Percentiles rank a stretch among this genome's conserved stretches.
Conservation (phyloP, 1,140 invertebrate species). For the Leptoteleia sp. region DNA sequence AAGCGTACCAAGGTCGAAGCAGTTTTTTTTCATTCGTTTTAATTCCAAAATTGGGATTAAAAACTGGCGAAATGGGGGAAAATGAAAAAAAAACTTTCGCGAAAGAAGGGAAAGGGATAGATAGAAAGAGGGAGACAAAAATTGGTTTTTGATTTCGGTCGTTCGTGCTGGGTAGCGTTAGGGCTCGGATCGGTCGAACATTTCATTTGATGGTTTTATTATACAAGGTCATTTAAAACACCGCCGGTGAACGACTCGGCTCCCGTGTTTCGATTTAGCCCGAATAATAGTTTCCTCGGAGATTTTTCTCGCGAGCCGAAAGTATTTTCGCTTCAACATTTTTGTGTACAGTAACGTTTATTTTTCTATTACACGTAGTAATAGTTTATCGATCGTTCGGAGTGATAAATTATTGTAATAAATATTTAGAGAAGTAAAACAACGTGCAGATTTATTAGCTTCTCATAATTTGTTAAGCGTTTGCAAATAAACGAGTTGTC, state of each 20-base stretch:
- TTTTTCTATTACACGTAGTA: conserved; percentile 49
- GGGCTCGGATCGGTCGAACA: conserved; percentile 53
- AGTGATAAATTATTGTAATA: conserved; percentile 17
- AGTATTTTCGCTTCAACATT: conserved; percentile 43
- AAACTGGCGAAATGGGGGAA: conserved; percentile 22
- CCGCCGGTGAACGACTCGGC: conserved; percentile 66
- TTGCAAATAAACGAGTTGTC: too few relatives aligned
- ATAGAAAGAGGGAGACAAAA: conserved; percentile 25
- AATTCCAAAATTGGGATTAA: conserved; percentile 35
- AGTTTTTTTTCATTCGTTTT: conserved; percentile 15
- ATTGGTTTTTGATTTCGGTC: conserved; percentile 59
- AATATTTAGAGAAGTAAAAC: not conserved
- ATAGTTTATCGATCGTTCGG: conserved; percentile 41
- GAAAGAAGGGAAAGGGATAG: not conserved
- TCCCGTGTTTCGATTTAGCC: conserved; percentile 54
- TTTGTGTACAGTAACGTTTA: conserved; percentile 29
- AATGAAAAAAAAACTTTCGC: conserved; percentile 6
- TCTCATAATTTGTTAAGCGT: too few relatives aligned
- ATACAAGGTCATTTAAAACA: conserved; percentile 71
- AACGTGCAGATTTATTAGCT: too few relatives aligned
- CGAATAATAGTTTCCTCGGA: conserved; percentile 55
- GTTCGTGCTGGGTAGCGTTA: conserved; percentile 56
- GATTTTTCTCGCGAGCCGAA: conserved; percentile 43
- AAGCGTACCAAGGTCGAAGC: conserved; percentile 68
- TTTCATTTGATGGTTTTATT: conserved; percentile 72